These are phyloP conservation scores for Ceuthmochares aereus DNA, from an alignment of 2,113 vertebrate species.

Conservation along the genomic window DNA sequence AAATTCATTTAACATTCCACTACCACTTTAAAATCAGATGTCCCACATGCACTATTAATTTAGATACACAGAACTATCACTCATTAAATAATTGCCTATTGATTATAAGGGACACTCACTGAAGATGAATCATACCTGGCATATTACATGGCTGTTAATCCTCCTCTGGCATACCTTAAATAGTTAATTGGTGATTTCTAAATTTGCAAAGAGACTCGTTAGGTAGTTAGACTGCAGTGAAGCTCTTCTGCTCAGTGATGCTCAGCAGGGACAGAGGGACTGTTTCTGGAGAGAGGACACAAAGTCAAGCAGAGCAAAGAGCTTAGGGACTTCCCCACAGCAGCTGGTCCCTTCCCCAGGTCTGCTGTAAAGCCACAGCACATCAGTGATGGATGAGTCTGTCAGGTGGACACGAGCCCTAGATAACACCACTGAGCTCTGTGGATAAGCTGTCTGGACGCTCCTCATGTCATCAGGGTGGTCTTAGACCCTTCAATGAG, in stretches of 20 bases:
- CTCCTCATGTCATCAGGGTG: rapidly evolving
- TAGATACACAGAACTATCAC: neutral
- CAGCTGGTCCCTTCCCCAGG: neutral
- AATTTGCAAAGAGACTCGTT: neutral
- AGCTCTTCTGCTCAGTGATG: neutral
- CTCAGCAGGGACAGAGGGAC: neutral
- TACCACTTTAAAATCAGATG: neutral
- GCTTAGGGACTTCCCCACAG: neutral
- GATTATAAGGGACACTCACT: neutral
- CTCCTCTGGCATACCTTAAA: neutral
- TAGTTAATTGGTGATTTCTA: neutral
- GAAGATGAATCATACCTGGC: neutral
- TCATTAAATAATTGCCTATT: neutral
- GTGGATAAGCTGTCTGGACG: neutral
- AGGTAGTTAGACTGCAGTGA: neutral
- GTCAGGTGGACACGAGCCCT: neutral
- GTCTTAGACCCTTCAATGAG: neutral
- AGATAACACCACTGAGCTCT: neutral
- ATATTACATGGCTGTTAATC: neutral
- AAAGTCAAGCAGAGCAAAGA: neutral
- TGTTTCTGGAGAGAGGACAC: neutral
- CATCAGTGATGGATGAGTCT: neutral
- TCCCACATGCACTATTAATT: neutral
- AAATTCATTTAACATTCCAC: neutral
- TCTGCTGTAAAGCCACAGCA: neutral